Conservation (phyloP, 2,113 vertebrate species). For the Lepisosteus oculatus region DNA sequence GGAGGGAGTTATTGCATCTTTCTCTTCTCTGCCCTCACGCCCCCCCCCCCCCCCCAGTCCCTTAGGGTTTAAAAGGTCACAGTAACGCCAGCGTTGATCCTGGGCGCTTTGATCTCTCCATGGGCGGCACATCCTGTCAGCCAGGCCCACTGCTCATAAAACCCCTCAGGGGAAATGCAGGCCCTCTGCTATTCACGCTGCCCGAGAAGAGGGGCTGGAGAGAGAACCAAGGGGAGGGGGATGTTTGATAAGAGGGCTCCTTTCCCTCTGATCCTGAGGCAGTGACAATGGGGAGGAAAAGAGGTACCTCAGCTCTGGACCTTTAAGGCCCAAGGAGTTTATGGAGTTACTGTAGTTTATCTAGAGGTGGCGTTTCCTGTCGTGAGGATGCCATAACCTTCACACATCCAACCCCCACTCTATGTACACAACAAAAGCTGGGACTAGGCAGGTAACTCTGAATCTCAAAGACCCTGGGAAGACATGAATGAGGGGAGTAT, state of each 20-base stretch:
- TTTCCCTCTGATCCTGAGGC: conserved; percentile 20
- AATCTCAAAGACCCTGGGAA: no score
- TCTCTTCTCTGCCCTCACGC: not conserved
- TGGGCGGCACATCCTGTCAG: conserved; percentile 70
- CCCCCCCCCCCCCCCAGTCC: conserved; percentile 22
- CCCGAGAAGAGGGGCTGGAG: conserved; percentile 43
- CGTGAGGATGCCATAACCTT: no score
- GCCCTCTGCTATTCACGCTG: no score
- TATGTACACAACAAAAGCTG: no score
- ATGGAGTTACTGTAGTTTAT: not conserved
- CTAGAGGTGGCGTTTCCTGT: no score
- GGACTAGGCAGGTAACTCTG: no score
- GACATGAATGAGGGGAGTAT: no score
- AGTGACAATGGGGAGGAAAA: conserved; percentile 53
- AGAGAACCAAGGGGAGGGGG: conserved; percentile 21
- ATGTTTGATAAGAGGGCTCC: conserved; percentile 16
- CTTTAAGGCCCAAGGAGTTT: conserved; percentile 37
- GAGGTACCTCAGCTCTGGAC: conserved; percentile 38
- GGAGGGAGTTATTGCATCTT: not conserved
- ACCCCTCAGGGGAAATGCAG: conserved; percentile 49
- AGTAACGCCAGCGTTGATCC: conserved; percentile 48
- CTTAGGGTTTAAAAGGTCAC: conserved; percentile 66
- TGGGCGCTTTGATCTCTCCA: conserved; percentile 64
- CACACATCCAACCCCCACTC: no score
- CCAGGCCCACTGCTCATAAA: conserved; percentile 55